Evolutionary conservation across 2,888 invertebrate species (phyloP).

Genomic region (Lasioglossum morio): DNA sequence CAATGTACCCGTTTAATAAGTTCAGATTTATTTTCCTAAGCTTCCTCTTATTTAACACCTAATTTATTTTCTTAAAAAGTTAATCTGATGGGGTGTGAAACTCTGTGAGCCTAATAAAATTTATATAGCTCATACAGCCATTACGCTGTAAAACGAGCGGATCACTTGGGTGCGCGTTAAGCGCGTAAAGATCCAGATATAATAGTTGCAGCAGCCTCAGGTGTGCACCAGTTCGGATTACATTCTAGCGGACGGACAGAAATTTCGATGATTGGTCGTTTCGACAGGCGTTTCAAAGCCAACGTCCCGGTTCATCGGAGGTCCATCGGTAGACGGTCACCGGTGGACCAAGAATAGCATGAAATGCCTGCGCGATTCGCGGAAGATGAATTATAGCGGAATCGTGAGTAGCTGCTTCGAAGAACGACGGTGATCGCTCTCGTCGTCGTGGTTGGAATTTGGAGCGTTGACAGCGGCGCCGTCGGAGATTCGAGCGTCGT

Average conservation of each 20-base stretch:
- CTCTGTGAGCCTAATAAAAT: too few species aligned
- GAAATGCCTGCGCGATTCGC: slow-evolving; percentile 67
- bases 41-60: too few species aligned
- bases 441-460: slow-evolving; percentile 65
- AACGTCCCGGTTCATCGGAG: slow-evolving; percentile 61
- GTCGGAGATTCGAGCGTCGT: slow-evolving; percentile 48
- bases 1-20: too few species aligned
- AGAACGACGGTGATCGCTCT: slow-evolving; percentile 67
- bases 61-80: too few species aligned
- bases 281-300: slow-evolving; percentile 49
- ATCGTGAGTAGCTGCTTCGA: slow-evolving; percentile 70
- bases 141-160: too few species aligned
- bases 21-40: too few species aligned
- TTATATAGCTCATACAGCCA: too few species aligned
- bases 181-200: too few species aligned
- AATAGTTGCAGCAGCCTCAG: not conserved
- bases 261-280: slow-evolving; percentile 65
- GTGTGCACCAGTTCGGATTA: not conserved
- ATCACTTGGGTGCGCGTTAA: too few species aligned
- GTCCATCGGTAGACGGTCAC: slow-evolving; percentile 57
- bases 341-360: slow-evolving; percentile 65
- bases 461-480: slow-evolving; percentile 74
- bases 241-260: slow-evolving; percentile 19
- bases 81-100: too few species aligned
- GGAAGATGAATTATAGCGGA: slow-evolving; percentile 74